phyloP scores from a whole-genome alignment of 1,140 invertebrate genomes.

The Tetragnatha versicolor region DNA sequence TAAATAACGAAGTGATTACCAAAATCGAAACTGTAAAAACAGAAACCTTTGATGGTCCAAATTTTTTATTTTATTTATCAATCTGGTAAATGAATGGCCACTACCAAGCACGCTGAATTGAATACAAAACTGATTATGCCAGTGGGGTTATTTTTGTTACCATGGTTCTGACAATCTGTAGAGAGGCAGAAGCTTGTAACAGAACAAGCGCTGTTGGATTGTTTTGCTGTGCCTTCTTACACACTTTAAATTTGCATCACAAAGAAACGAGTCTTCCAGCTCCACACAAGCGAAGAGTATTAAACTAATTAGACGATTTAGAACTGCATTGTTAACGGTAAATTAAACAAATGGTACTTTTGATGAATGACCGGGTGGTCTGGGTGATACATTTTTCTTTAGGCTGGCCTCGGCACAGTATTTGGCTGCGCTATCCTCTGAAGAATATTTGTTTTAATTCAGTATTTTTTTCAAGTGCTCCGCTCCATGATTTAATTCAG shows the following conservation, averaged over 20 bases:
- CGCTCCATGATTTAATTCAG: slow-evolving; percentile 39
- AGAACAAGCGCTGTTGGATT: neutral
- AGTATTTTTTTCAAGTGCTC: slow-evolving; percentile 42
- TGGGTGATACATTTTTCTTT: slow-evolving; percentile 18
- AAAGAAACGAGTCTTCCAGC: slow-evolving; percentile 28
- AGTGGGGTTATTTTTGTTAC: too few relatives aligned
- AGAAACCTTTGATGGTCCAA: too few relatives aligned
- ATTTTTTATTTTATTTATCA: too few relatives aligned
- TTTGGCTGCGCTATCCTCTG: neutral
- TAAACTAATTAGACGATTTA: slow-evolving; percentile 44
- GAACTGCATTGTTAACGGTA: slow-evolving; percentile 50
- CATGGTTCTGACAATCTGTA: too few relatives aligned
- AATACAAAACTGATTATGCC: too few relatives aligned
- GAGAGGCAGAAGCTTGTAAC: neutral
- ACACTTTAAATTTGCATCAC: slow-evolving; percentile 38
- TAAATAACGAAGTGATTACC: too few relatives aligned
- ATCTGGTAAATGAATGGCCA: too few relatives aligned
- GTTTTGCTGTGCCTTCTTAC: slow-evolving; percentile 2
- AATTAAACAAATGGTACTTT: slow-evolving; percentile 51
- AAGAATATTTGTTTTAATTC: slow-evolving; percentile 49
- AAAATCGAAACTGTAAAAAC: too few relatives aligned
- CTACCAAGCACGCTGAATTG: too few relatives aligned
- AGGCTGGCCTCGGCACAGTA: neutral
- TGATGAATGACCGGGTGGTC: slow-evolving; percentile 37
- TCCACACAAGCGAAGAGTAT: slow-evolving; percentile 4